Evolutionary conservation across 1,140 invertebrate species (phyloP), one percentile per base, ranked within the genome.

Genomic region (Cydia strobilella): DNA sequence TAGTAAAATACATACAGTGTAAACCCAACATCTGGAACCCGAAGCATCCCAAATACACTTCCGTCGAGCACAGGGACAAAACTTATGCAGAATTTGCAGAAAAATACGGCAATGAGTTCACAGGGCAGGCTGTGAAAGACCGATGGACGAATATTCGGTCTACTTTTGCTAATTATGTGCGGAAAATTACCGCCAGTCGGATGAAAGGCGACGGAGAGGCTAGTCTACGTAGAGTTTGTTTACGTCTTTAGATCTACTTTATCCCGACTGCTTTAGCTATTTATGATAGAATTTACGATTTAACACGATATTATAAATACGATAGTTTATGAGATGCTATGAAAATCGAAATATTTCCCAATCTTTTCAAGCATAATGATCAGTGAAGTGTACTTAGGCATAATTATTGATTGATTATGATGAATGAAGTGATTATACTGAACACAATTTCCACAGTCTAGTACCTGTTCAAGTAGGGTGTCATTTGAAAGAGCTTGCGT

Each of bases 111-210:
- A 86, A 92, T 74, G 83, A 88, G 48, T 92, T 92, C 76, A 88
- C 87, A 25, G 87, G 88, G 5, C 87, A 89, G 77, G 90, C 90
- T 39, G 90, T 92, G 2, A 92, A 92, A 78, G 87, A 92, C 20
- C 77, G 90, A 18, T 92, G 90, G 90, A 91, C 90, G 27, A 92
- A 92, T 80, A 92, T 92, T 31, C 79, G 90, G 65, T 89, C 88
- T 13, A 90, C 90, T 4, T 92, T 88, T 83, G 82, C 87, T 39
- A 85, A 88, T 87, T 88, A 92, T 80, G 83, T 91, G 65, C 81
- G 90, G 62, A 92, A 91, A 85, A 77, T 90, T 18, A 90, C 87
- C 59, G 79, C 84, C 45, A 89, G 85, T 80, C 80, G 82, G 27
- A 73, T 74, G 1, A 83, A 86, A 80, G 66, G 71, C 35, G 80